These are phyloP conservation scores for Drosophila pseudotalamancana DNA, from an alignment of 2,888 invertebrate species.

Conservation along the genomic window DNA sequence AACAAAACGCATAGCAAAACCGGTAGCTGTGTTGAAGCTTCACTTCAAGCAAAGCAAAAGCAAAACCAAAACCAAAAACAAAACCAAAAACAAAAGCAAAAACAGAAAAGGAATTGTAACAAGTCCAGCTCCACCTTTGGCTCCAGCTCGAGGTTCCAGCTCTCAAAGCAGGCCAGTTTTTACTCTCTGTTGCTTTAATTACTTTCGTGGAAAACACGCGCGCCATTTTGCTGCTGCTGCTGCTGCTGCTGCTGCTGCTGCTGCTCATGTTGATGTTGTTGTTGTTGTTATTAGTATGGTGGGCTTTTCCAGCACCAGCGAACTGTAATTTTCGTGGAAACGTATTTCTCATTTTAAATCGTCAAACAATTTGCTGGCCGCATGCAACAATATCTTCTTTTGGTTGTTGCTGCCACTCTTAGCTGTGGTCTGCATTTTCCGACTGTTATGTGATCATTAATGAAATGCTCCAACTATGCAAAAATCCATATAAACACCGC, in stretches of 20 bases:
- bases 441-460: conserved; percentile 61
- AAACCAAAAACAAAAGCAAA: background rate
- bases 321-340: conserved; percentile 42
- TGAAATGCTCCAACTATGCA: conserved; percentile 71
- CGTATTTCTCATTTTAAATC: conserved; percentile 78
- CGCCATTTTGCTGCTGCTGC: conserved; percentile 59
- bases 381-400: conserved; percentile 64
- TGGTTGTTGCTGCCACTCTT: conserved; percentile 29
- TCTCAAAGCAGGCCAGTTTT: conserved; percentile 26
- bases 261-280: conserved; percentile 9
- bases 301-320: conserved; percentile 35
- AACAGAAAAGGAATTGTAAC: conserved; percentile 23
- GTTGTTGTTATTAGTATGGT: conserved; percentile 18
- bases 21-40: conserved; percentile 67
- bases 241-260: background rate
- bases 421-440: conserved; percentile 52
- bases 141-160: conserved; percentile 12
- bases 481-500: conserved; percentile 22
- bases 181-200: conserved; percentile 66
- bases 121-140: conserved; percentile 22
- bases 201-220: conserved; percentile 76
- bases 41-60: background rate
- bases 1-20: conserved; percentile 41
- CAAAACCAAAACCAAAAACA: conserved; percentile 1
- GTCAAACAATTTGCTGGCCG: conserved; percentile 68